phyloP scores from a whole-genome alignment of 2,888 invertebrate genomes.

The Drosophila atroscutellata region DNA sequence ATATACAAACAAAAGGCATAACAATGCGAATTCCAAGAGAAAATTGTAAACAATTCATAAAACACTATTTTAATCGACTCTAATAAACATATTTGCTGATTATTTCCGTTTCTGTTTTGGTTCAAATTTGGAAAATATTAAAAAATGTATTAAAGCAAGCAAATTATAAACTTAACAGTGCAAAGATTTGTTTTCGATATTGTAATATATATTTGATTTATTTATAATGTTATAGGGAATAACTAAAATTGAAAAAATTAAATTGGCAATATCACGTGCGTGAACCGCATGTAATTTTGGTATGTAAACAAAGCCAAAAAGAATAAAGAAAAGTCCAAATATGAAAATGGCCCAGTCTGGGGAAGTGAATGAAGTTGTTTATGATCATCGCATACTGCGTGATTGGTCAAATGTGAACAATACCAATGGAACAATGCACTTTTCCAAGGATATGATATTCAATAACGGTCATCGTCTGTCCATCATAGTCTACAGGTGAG shows the following conservation, averaged over 20 bases:
- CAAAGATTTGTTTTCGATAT: neutral
- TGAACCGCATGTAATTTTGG: neutral
- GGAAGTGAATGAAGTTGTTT: conserved; percentile 82
- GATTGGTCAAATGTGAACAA: conserved; percentile 84
- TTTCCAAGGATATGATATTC: conserved; percentile 91
- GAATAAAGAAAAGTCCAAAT: neutral
- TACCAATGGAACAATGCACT: conserved; percentile 82
- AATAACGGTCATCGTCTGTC: conserved; percentile 94
- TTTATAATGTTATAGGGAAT: neutral
- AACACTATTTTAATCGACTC: conserved; percentile 3
- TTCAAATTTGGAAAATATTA: neutral
- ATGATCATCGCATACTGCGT: conserved; percentile 83
- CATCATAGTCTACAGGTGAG: conserved; percentile 90
- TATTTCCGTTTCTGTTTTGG: conserved; percentile 26
- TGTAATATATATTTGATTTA: neutral
- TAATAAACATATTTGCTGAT: conserved; percentile 3
- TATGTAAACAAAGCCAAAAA: neutral
- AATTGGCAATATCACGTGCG: conserved; percentile 12
- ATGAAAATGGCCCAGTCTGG: conserved; percentile 68
- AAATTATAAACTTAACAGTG: neutral
- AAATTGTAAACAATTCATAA: neutral
- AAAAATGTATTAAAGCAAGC: neutral
- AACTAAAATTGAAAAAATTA: neutral
- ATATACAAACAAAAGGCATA: neutral
- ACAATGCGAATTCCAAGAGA: neutral